Evolutionary conservation across 2,113 vertebrate species (phyloP).

Genomic region (Recurvirostra avosetta): DNA sequence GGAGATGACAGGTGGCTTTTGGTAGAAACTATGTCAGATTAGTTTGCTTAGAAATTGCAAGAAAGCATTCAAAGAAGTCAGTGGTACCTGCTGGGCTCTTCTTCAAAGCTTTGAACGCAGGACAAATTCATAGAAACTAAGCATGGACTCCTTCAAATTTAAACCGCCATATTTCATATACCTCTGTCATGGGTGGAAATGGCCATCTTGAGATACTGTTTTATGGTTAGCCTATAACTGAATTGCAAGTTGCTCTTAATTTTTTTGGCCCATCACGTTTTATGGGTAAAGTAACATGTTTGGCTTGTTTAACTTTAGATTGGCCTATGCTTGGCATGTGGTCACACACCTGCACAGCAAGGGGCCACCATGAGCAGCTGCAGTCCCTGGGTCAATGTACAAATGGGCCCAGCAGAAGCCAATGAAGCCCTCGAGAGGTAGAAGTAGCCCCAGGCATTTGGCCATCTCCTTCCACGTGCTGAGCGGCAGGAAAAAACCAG

Average conservation of each 20-base stretch:
- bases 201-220: neutral
- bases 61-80: neutral
- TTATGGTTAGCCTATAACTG: neutral
- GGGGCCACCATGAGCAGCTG: neutral
- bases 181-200: neutral
- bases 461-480: neutral
- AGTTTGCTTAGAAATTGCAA: neutral
- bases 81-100: neutral
- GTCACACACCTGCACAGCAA: neutral
- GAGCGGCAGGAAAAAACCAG: neutral
- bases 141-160: neutral
- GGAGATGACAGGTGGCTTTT: neutral
- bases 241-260: neutral
- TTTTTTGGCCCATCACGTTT: neutral
- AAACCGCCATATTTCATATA: fast-evolving
- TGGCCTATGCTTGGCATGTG: neutral
- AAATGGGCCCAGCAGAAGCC: neutral
- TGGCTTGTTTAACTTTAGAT: neutral
- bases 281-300: neutral
- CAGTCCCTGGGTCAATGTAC: neutral
- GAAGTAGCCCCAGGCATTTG: neutral
- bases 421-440: neutral
- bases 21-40: neutral
- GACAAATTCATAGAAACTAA: neutral
- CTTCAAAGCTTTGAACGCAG: neutral